Evolutionary conservation across 2,113 vertebrate genomes (phyloP).

Genomic region (Chamaetylas fuelleborni): DNA sequence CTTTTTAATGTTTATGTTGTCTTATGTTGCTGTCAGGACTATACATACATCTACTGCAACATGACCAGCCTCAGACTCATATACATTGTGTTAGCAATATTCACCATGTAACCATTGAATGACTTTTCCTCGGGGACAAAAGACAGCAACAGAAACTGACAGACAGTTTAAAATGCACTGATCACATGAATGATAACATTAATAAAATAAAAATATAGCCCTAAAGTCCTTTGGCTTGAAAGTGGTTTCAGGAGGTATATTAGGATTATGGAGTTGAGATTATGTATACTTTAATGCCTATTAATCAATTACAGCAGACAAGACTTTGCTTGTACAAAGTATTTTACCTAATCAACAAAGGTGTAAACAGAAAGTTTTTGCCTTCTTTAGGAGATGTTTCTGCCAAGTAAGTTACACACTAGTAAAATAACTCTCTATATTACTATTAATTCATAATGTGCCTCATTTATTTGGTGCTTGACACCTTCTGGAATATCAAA

Average conservation of each 20-base stretch:
- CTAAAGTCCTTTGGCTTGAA: neutral
- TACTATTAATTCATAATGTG: neutral
- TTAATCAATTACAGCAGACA: neutral
- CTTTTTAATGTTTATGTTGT: neutral
- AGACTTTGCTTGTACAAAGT: neutral
- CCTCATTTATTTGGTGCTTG: neutral
- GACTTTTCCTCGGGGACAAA: neutral
- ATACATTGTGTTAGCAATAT: neutral
- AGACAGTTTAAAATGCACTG: neutral
- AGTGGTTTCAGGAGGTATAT: neutral
- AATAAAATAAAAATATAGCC: neutral
- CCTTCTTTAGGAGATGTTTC: neutral
- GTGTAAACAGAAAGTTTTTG: neutral
- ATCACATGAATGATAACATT: neutral
- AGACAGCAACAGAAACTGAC: neutral
- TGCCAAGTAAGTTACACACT: neutral
- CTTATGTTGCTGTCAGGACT: neutral
- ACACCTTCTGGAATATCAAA: neutral
- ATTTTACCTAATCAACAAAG: neutral
- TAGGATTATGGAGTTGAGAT: neutral
- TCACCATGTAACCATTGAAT: neutral
- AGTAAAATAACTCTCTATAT: neutral
- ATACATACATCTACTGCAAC: neutral
- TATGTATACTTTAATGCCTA: neutral
- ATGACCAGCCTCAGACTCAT: neutral